A percentile compares a stretch with the other conserved stretches of the same genome.
These are phyloP conservation scores for Drosophila paramelanica DNA, from an alignment of 2,888 invertebrate genomes.

Conservation along the genomic window DNA sequence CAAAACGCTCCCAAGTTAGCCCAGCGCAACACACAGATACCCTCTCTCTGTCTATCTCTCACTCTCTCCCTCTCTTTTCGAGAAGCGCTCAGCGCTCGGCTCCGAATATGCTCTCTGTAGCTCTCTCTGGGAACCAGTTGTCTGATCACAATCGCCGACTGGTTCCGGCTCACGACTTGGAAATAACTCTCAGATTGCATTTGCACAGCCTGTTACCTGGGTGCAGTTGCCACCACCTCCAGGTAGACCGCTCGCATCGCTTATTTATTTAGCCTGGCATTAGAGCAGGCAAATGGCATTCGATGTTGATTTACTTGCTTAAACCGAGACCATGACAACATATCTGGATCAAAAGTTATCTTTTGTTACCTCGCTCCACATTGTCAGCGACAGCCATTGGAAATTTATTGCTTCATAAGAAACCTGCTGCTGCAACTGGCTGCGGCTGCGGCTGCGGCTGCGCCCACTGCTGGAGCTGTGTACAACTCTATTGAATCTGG, in stretches of 20 bases:
- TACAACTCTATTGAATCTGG: constrained; percentile 39
- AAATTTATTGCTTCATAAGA: constrained; percentile 74
- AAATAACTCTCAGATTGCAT: constrained; percentile 68
- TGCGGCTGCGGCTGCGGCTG: constrained; percentile 36
- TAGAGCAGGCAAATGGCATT: constrained; percentile 39
- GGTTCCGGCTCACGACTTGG: constrained; percentile 61
- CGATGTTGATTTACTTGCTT: constrained; percentile 48
- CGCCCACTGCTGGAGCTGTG: constrained; percentile 12
- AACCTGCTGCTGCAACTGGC: constrained; percentile 51
- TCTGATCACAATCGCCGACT: constrained; percentile 60
- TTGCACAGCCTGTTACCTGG: constrained; percentile 58
- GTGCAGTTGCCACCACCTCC: constrained; percentile 48
- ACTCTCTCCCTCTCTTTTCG: neutral
- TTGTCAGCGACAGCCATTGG: constrained; percentile 41
- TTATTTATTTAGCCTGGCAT: constrained; percentile 23
- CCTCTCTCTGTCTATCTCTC: constrained; percentile 4
- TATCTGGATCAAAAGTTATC: constrained; percentile 54
- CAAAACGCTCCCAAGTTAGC: constrained; percentile 27
- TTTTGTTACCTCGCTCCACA: constrained; percentile 44
- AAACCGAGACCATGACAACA: constrained; percentile 32
- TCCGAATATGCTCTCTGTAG: neutral
- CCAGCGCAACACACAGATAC: constrained; percentile 21
- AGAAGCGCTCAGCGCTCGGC: neutral
- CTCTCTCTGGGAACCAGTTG: constrained; percentile 52
- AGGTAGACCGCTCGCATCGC: constrained; percentile 36